These are phyloP conservation scores for Collichthys lucidus DNA, from an alignment of 2,113 vertebrate genomes.

Conservation along the genomic window DNA sequence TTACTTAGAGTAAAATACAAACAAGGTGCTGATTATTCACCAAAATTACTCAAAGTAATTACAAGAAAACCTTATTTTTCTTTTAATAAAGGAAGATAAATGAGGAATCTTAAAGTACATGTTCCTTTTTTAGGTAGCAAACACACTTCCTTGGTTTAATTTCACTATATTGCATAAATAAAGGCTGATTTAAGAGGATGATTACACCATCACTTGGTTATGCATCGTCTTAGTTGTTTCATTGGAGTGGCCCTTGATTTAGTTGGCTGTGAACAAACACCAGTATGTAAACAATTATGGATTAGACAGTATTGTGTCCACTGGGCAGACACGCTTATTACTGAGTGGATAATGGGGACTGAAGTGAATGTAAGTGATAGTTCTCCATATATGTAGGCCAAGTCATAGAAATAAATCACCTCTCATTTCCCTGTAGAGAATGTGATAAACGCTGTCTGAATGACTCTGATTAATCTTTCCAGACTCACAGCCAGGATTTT, in stretches of 20 bases:
- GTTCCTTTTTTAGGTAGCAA: background rate
- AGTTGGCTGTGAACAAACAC: slow-evolving; percentile 38
- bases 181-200: slow-evolving; percentile 14
- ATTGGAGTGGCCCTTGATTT: slow-evolving; percentile 41
- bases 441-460: slow-evolving; percentile 62
- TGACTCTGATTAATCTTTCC: slow-evolving; percentile 61
- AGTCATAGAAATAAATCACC: slow-evolving; percentile 72
- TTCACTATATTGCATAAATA: slow-evolving; percentile 8
- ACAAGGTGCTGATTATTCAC: background rate
- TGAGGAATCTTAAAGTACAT: background rate
- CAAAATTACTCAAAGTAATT: background rate
- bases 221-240: slow-evolving; percentile 38
- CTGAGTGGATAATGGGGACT: slow-evolving; percentile 50
- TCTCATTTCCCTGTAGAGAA: slow-evolving; percentile 67
- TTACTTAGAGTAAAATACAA: background rate
- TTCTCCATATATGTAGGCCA: slow-evolving; percentile 70
- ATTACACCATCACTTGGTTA: slow-evolving; percentile 18
- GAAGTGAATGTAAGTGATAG: slow-evolving; percentile 59
- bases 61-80: background rate
- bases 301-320: slow-evolving; percentile 63
- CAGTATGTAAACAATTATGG: slow-evolving; percentile 64
- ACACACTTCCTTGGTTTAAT: background rate
- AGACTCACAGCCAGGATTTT: slow-evolving; percentile 49
- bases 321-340: slow-evolving; percentile 62
- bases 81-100: background rate